phyloP scores from a whole-genome alignment of 1,140 invertebrate genomes.

The Nomia melanderi region DNA sequence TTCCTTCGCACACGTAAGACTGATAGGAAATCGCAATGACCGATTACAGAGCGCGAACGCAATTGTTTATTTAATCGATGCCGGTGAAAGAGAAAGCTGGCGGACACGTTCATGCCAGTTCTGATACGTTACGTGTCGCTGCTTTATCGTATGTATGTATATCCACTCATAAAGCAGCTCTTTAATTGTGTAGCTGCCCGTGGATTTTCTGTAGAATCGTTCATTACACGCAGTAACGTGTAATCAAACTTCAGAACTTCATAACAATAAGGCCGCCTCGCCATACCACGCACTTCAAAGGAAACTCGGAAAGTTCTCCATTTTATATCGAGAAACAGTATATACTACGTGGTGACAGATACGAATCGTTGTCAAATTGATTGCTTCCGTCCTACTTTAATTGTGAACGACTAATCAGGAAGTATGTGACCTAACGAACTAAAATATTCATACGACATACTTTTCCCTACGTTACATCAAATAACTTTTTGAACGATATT shows the following conservation, averaged over 20 bases:
- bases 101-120: slow-evolving; percentile 8
- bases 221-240: slow-evolving; percentile 6
- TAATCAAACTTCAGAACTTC: neutral
- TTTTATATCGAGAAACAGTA: neutral
- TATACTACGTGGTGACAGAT: too few species aligned
- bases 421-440: too few species aligned
- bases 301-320: neutral
- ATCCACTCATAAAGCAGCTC: neutral
- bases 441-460: too few species aligned
- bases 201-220: neutral
- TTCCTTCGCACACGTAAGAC: neutral
- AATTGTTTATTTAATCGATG: slow-evolving; percentile 40
- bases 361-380: neutral
- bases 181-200: neutral
- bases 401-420: too few species aligned
- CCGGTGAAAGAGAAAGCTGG: slow-evolving; percentile 29
- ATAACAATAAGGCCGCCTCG: neutral
- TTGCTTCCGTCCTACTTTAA: neutral
- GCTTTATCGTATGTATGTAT: slow-evolving; percentile 18
- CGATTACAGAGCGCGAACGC: slow-evolving; percentile 14
- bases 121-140: slow-evolving; percentile 9
- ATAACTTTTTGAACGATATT: too few species aligned
- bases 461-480: too few species aligned
- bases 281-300: neutral
- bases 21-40: neutral